Evolutionary conservation across 2,113 vertebrate species (phyloP), one percentile per base, ranked within the genome.

Genomic region (Prietella phreatophila): DNA sequence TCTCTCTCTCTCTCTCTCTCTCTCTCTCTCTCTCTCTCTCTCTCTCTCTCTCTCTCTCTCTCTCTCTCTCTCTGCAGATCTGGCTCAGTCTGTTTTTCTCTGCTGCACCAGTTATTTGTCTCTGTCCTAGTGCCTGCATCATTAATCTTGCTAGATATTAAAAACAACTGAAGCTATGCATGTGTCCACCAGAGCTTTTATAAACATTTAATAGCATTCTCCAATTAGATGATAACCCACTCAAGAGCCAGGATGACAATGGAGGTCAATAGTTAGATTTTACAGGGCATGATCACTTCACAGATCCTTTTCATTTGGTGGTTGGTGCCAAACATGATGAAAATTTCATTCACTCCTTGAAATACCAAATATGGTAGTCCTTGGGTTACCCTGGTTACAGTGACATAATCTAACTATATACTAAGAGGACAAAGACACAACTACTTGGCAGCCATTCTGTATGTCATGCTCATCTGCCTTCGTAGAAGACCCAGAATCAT

Each of bases 111-210:
- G 89, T 92, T 88, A 94, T 94, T 93, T 88, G 87, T 90, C 88
- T 91, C 86, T 88, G 92, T 93, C 89, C 88, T n/a, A 14, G 82
- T 81, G 90, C 89, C 91, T 92, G 85, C 91, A 89, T 92, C 90
- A 86, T 91, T 90, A 89, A 90, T 93, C 84, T 85, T 89, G 85
- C 73, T 84, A 90, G 85, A 92, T 91, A 90, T 92, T 92, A 92
- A 91, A 90, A 92, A 82, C 90, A 92, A 87, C 71, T 73, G 91
- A 93, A 91, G 67, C 82, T 89, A 82, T 90, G 76, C 88, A 86
- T 83, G 76, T 78, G 78, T 88, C 75, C 85, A 87, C 71, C 55
- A 27, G 85, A 83, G 88, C 85, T 84, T 93, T 88, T 92, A 89
- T 92, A 85, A 91, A 90, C 86, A 89, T 90, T 92, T 85, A 90